These are phyloP conservation scores for Ctenodactylus gundi DNA, from an alignment of 2,113 vertebrate genomes.

Conservation along the genomic window DNA sequence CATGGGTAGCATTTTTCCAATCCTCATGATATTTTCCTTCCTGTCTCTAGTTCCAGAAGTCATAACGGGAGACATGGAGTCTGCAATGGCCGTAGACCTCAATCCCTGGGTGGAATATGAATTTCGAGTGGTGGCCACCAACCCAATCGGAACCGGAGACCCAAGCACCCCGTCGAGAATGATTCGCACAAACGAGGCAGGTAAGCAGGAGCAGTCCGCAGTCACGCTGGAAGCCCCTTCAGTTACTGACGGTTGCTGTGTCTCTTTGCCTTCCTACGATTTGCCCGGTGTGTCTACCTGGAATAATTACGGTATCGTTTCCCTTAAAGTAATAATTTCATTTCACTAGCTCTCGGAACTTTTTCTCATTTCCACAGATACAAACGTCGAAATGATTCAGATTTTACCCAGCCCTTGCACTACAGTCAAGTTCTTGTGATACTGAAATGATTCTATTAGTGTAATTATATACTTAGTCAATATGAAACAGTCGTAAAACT, in stretches of 20 bases:
- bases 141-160: constrained; percentile 95
- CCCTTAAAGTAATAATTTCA: background rate
- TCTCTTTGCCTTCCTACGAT: background rate
- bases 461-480: background rate
- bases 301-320: background rate
- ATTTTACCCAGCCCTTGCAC: background rate
- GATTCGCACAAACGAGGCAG: constrained; percentile 96
- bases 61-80: constrained; percentile 96
- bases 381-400: background rate
- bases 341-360: background rate
- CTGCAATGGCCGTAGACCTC: constrained; percentile 94
- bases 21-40: constrained; percentile 13
- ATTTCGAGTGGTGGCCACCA: constrained; percentile 96
- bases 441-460: background rate
- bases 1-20: background rate
- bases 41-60: constrained; percentile 90
- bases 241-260: background rate
- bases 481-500: background rate
- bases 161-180: constrained; percentile 92
- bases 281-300: background rate
- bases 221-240: background rate
- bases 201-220: constrained; percentile 79
- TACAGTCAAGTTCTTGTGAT: background rate
- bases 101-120: constrained; percentile 99
- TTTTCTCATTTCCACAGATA: background rate